Evolutionary conservation across 2,113 vertebrate species (phyloP).

Genomic region (Puma concolor): DNA sequence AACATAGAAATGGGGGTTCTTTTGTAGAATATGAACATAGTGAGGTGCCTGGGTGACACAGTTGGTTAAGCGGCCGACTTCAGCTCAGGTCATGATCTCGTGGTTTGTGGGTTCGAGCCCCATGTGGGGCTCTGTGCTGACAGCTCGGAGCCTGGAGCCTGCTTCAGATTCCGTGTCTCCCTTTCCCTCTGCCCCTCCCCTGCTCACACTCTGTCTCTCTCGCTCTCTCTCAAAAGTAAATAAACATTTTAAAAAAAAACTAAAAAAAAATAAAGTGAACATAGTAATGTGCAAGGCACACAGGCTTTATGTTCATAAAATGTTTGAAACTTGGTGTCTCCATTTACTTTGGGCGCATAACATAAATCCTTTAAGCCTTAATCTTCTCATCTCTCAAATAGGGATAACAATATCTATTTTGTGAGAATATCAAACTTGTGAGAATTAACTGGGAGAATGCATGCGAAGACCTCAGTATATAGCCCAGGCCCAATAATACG

Average conservation of each 20-base stretch:
- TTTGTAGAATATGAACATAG: background rate
- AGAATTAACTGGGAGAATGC: background rate
- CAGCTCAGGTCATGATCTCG: no score
- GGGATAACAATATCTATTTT: background rate
- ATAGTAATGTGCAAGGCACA: background rate
- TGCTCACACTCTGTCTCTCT: no score
- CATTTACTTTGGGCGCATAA: slow-evolving; percentile 6
- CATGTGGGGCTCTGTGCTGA: no score
- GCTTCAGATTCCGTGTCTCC: no score
- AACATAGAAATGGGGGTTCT: background rate
- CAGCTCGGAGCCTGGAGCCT: no score
- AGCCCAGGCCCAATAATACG: background rate
- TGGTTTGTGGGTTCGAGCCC: no score
- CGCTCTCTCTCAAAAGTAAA: no score
- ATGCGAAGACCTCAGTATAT: background rate
- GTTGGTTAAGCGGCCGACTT: no score
- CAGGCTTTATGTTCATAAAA: background rate
- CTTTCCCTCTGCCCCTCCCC: no score
- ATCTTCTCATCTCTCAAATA: background rate
- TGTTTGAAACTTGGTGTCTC: background rate
- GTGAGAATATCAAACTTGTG: background rate
- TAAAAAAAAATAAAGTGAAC: background rate
- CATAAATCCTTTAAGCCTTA: background rate
- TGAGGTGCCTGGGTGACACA: background rate
- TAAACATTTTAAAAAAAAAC: no score